Percentiles rank a stretch among this genome's conserved stretches.
These are phyloP conservation scores for Hirtodrosophila alboralis DNA, from an alignment of 2,888 invertebrate genomes.

Conservation along the genomic window DNA sequence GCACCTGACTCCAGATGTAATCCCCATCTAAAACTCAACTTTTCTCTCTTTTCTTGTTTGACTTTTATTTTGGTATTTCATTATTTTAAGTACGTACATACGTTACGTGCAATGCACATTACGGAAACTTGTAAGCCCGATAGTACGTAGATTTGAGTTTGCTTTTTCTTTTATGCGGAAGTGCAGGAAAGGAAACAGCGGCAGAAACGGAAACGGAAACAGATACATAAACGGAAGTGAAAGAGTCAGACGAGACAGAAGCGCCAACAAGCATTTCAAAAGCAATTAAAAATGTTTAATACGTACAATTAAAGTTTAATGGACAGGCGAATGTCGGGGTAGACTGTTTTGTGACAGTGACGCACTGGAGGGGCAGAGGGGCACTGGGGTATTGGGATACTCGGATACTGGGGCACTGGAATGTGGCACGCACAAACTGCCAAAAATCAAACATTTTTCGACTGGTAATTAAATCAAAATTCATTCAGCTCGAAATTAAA, in stretches of 20 bases:
- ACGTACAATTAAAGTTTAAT: slow-evolving; percentile 71
- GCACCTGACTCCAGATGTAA: too few relatives aligned
- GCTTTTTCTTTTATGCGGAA: slow-evolving; percentile 5
- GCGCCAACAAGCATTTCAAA: slow-evolving; percentile 48
- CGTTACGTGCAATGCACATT: slow-evolving; percentile 19
- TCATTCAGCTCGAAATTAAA: slow-evolving; percentile 55
- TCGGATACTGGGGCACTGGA: background rate
- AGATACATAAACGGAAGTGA: slow-evolving; percentile 14
- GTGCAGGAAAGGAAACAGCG: slow-evolving; percentile 11
- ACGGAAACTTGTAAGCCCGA: slow-evolving; percentile 34
- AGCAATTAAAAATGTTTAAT: slow-evolving; percentile 62
- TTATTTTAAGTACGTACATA: too few relatives aligned
- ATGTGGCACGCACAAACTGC: slow-evolving; percentile 8
- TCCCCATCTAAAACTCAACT: too few relatives aligned
- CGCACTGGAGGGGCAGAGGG: too few relatives aligned
- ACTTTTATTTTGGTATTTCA: slow-evolving; percentile 24
- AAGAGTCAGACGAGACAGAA: slow-evolving; percentile 44
- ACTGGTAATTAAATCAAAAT: slow-evolving; percentile 61
- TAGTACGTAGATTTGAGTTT: slow-evolving; percentile 35
- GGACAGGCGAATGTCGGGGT: slow-evolving; percentile 35
- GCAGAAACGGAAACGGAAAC: slow-evolving; percentile 13
- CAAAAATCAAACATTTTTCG: slow-evolving; percentile 57
- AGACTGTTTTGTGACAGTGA: background rate
- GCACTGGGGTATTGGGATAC: background rate
- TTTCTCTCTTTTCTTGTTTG: too few relatives aligned